Percentiles rank a stretch among this genome's conserved stretches.
Evolutionary conservation across 2,113 vertebrate species (phyloP).

Genomic region (Pseudopipra pipra): DNA sequence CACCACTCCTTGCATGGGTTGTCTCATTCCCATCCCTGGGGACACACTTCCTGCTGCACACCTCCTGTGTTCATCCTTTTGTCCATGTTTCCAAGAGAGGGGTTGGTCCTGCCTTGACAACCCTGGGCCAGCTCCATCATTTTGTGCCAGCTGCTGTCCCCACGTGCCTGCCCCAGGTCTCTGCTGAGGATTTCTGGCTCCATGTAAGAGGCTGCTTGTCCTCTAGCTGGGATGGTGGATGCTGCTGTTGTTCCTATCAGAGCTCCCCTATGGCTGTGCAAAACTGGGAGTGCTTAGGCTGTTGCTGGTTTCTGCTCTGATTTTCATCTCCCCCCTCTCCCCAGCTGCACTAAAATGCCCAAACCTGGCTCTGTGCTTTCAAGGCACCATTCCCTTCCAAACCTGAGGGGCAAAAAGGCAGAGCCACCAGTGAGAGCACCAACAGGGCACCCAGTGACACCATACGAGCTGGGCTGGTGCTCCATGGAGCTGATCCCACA

Average conservation of each 20-base stretch:
- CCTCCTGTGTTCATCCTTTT: background rate
- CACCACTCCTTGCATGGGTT: fast-evolving
- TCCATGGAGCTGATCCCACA: background rate
- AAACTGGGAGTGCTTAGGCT: background rate
- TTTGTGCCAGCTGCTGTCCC: background rate
- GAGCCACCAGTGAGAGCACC: background rate
- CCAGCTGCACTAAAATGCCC: background rate
- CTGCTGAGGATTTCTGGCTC: background rate
- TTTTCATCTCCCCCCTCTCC: background rate
- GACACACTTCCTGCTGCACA: fast-evolving
- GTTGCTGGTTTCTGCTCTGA: background rate
- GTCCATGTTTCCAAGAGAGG: background rate
- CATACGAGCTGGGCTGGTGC: fast-evolving
- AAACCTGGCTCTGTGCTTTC: background rate
- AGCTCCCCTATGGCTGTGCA: background rate
- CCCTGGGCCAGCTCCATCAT: background rate
- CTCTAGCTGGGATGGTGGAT: fast-evolving
- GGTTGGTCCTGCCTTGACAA: background rate
- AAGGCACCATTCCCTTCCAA: background rate
- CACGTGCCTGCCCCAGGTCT: background rate
- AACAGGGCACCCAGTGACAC: background rate
- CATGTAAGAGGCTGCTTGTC: background rate
- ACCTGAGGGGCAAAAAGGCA: background rate
- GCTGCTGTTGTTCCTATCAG: background rate
- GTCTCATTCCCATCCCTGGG: background rate